A percentile compares a stretch with the other conserved stretches of the same genome.
These are phyloP conservation scores for Morphnarchus princeps DNA, from an alignment of 2,113 vertebrate genomes.

Conservation along the genomic window DNA sequence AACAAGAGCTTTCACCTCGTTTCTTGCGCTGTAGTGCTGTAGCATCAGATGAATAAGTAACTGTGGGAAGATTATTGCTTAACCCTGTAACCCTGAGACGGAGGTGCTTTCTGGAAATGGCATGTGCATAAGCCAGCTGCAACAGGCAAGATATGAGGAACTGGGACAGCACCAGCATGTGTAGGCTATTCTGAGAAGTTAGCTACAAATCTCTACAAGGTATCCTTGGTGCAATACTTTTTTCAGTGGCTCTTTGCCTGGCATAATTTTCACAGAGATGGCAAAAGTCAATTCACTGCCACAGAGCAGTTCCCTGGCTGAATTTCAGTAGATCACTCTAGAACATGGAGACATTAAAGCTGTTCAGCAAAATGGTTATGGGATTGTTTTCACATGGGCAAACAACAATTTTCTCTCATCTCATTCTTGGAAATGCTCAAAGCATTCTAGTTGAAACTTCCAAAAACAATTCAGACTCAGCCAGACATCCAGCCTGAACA, in stretches of 20 bases:
- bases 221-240: background rate
- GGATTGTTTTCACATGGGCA: conserved; percentile 26
- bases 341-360: background rate
- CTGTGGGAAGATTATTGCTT: background rate
- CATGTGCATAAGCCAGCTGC: background rate
- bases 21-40: background rate
- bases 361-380: background rate
- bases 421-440: conserved; percentile 47
- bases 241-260: background rate
- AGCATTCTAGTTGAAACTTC: conserved; percentile 27
- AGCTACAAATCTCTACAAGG: background rate
- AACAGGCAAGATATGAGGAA: background rate
- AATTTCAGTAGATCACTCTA: background rate
- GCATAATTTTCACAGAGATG: background rate
- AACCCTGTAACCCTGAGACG: background rate
- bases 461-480: conserved; percentile 19
- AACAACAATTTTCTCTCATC: conserved; percentile 19
- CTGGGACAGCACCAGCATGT: background rate
- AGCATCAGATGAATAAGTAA: background rate
- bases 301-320: background rate
- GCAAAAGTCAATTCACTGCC: background rate
- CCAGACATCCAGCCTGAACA: conserved; percentile 22
- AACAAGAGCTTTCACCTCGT: background rate
- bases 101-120: background rate
- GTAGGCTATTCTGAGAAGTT: background rate